Evolutionary conservation across 2,888 invertebrate species (phyloP).

Genomic region (Caenorhabditis sp.): DNA sequence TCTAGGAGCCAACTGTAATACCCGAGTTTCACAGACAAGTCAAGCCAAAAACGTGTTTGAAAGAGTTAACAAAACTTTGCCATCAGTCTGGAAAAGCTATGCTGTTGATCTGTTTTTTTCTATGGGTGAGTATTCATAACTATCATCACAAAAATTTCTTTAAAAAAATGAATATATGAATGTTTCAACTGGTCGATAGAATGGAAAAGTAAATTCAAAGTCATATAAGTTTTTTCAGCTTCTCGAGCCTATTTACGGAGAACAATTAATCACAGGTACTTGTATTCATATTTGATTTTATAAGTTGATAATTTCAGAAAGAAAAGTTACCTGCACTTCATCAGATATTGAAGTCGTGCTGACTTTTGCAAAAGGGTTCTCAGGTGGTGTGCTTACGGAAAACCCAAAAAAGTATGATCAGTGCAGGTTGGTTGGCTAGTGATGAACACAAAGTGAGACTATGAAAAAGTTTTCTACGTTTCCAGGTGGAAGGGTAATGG

Average conservation of each 20-base stretch:
- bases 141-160: neutral
- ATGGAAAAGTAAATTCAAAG: neutral
- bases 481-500: conserved; percentile 73
- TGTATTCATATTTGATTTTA: no score
- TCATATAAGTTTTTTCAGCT: conserved; percentile 28
- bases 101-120: conserved; percentile 23
- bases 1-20: no score
- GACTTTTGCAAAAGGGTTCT: conserved; percentile 67
- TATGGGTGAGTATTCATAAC: conserved; percentile 25
- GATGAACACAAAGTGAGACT: conserved; percentile 7
- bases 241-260: conserved; percentile 18
- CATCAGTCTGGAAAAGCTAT: neutral
- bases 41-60: no score
- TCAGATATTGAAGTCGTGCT: conserved; percentile 72
- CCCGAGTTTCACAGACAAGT: no score
- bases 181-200: neutral
- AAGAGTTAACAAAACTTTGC: no score
- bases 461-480: conserved; percentile 9
- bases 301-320: no score
- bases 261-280: conserved; percentile 52
- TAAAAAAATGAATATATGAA: conserved; percentile 6
- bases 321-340: conserved; percentile 71
- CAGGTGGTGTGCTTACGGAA: conserved; percentile 75
- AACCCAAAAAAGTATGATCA: conserved; percentile 62
- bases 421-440: conserved; percentile 50